phyloP scores from a whole-genome alignment of 2,113 vertebrate species.

The Pseudopipra pipra region DNA sequence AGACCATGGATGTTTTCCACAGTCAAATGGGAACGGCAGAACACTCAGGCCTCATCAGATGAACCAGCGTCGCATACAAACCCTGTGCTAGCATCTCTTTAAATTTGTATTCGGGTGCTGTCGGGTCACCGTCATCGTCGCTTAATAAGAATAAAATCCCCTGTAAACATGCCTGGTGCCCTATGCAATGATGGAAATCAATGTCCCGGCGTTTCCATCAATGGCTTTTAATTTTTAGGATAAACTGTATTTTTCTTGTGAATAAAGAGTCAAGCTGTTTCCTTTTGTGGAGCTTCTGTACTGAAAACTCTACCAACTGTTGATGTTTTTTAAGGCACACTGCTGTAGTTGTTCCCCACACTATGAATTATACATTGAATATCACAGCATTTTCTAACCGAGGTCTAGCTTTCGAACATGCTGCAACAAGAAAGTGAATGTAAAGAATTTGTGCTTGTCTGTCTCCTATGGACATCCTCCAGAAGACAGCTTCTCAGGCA shows the following conservation, averaged over 20 bases:
- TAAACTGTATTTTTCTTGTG: conserved; percentile 43
- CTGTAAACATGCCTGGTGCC: background rate
- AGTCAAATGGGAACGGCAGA: background rate
- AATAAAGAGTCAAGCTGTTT: conserved; percentile 62
- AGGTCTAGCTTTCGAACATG: conserved; percentile 74
- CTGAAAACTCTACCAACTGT: conserved; percentile 61
- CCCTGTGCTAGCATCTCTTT: background rate
- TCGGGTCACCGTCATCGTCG: background rate
- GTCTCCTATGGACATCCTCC: conserved; percentile 68
- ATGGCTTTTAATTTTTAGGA: conserved; percentile 48
- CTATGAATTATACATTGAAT: conserved; percentile 52
- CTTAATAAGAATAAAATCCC: background rate
- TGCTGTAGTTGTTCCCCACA: conserved; percentile 28
- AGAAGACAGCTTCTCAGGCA: conserved; percentile 46
- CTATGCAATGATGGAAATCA: background rate
- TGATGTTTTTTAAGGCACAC: conserved; percentile 46
- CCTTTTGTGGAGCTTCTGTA: conserved; percentile 66
- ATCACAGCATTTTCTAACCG: conserved; percentile 36
- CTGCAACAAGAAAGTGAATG: conserved; percentile 87
- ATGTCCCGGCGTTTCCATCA: background rate
- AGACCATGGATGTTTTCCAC: background rate
- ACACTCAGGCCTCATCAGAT: background rate
- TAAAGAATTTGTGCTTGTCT: conserved; percentile 82
- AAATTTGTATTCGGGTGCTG: background rate
- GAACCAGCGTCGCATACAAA: background rate